Evolutionary conservation across 2,113 vertebrate species (phyloP).

Genomic region (Nesoenas mayeri): DNA sequence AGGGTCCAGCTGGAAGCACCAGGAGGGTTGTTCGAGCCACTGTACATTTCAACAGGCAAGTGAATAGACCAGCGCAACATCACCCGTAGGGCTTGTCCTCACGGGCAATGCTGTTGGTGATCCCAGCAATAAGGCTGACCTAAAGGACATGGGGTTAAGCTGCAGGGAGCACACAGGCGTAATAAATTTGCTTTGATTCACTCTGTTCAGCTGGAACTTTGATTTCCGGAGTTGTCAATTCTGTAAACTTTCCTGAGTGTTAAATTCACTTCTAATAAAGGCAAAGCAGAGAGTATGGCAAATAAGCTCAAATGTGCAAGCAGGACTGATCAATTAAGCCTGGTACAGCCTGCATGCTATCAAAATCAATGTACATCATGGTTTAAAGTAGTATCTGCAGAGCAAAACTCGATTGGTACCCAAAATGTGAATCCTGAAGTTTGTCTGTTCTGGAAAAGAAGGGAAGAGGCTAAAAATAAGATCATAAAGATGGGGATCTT

Average conservation of each 20-base stretch:
- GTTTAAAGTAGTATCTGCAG: neutral
- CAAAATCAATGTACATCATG: neutral
- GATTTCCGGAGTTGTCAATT: neutral
- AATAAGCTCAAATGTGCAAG: neutral
- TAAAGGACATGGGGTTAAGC: neutral
- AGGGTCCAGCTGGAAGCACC: neutral
- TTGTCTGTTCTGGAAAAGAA: neutral
- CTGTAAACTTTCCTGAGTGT: neutral
- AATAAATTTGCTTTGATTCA: neutral
- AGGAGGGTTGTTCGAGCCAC: neutral
- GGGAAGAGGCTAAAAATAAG: neutral
- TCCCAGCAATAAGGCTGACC: neutral
- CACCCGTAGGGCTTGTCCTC: neutral
- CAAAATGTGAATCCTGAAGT: neutral
- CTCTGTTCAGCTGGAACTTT: constrained; percentile 15
- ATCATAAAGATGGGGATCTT: neutral
- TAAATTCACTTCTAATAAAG: constrained; percentile 15
- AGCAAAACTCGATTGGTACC: neutral
- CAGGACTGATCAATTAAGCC: constrained; percentile 19
- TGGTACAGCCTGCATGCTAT: neutral
- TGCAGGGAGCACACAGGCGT: neutral
- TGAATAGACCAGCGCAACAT: neutral
- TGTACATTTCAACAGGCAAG: neutral
- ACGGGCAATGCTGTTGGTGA: neutral
- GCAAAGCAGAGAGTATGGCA: neutral